phyloP scores from a whole-genome alignment of 2,113 vertebrate genomes.

The Lontra canadensis region DNA sequence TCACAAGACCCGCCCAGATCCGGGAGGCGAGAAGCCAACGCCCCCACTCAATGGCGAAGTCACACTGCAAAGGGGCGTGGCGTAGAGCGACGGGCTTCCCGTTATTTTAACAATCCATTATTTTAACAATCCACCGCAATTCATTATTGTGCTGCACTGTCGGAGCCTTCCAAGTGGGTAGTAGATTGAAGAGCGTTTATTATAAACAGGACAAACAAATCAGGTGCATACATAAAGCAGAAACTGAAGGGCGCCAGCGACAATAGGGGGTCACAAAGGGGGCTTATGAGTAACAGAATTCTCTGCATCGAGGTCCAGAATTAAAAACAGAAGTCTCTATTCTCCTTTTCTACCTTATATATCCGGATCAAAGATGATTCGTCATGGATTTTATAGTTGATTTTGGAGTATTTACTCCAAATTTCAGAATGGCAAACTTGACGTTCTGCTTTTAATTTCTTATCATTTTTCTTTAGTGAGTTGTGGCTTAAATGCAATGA shows the following conservation, averaged over 20 bases:
- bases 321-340: neutral
- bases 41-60: neutral
- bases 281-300: neutral
- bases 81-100: accelerated
- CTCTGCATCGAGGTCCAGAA: neutral
- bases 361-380: neutral
- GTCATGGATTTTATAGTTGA: neutral
- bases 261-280: too few relatives aligned
- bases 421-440: neutral
- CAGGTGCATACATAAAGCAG: neutral
- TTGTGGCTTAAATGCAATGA: neutral
- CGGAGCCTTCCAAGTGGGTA: too few relatives aligned
- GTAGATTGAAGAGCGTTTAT: neutral
- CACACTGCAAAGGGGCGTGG: neutral
- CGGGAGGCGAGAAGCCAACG: neutral
- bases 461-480: neutral
- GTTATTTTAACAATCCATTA: neutral
- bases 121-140: neutral
- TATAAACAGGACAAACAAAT: neutral
- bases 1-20: neutral
- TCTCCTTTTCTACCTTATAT: neutral
- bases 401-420: neutral
- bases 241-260: neutral
- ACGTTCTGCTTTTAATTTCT: neutral
- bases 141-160: neutral